Evolutionary conservation across 1,140 invertebrate genomes (phyloP).

Genomic region (Leptopilina boulardi): DNA sequence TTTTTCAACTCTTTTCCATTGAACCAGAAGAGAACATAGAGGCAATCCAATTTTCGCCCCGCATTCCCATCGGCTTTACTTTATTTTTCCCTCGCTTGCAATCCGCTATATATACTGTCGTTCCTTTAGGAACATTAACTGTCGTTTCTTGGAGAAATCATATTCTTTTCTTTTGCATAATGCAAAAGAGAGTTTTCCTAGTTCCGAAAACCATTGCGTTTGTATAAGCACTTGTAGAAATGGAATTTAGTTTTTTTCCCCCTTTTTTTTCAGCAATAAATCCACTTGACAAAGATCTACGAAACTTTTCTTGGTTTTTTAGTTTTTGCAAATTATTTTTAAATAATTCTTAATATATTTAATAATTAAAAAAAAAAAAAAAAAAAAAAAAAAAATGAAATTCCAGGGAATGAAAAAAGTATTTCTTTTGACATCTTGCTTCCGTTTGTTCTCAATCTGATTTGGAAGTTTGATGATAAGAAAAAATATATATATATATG

Average conservation of each 20-base stretch:
- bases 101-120: neutral
- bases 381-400: neutral
- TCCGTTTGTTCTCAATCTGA: slow-evolving; percentile 49
- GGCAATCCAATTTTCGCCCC: neutral
- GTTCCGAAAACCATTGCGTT: slow-evolving; percentile 26
- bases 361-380: neutral
- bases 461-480: neutral
- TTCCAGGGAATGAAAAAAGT: no score
- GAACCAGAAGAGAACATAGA: neutral
- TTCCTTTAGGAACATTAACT: slow-evolving; percentile 32
- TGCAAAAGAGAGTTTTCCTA: neutral
- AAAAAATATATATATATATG: neutral
- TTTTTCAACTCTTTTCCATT: neutral
- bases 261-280: neutral
- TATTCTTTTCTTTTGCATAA: slow-evolving; percentile 26
- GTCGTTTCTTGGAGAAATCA: slow-evolving; percentile 26
- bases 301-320: neutral
- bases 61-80: neutral
- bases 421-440: slow-evolving; percentile 45
- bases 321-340: neutral
- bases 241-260: slow-evolving; percentile 6
- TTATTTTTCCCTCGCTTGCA: slow-evolving; percentile 18
- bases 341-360: neutral
- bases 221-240: slow-evolving; percentile 9
- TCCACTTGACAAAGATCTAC: neutral